Percentiles rank a stretch among this genome's conserved stretches.
phyloP scores from a whole-genome alignment of 1,140 invertebrate genomes.

The Tribolium madens region DNA sequence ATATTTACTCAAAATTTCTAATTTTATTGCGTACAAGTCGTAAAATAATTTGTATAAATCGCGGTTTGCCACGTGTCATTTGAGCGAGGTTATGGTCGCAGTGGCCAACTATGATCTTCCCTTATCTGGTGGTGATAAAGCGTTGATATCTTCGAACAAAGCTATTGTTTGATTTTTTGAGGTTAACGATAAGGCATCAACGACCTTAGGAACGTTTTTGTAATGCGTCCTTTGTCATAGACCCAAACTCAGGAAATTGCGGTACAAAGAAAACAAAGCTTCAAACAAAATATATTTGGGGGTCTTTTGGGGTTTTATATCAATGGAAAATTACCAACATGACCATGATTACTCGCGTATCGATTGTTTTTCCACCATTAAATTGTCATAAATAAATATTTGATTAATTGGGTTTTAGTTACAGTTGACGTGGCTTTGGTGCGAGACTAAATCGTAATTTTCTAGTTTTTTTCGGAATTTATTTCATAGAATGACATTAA shows the following conservation, averaged over 20 bases:
- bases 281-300: too few species aligned
- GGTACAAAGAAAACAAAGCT: background rate
- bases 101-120: background rate
- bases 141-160: background rate
- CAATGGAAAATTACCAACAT: background rate
- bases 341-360: background rate
- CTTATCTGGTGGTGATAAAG: background rate
- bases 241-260: background rate
- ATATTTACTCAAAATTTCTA: background rate
- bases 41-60: too few species aligned
- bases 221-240: too few species aligned
- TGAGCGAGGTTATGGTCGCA: background rate
- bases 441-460: background rate
- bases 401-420: constrained; percentile 12
- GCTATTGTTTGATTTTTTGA: background rate
- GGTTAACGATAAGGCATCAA: background rate
- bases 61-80: background rate
- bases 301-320: background rate
- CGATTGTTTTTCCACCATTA: constrained; percentile 11
- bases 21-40: background rate
- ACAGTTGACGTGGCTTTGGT: constrained; percentile 1
- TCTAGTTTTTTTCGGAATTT: background rate
- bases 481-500: constrained; percentile 3
- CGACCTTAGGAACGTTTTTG: background rate
- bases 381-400: constrained; percentile 12